Conservation (phyloP, 2,797 vertebrate species). For the Lycodopsis pacificus region DNA sequence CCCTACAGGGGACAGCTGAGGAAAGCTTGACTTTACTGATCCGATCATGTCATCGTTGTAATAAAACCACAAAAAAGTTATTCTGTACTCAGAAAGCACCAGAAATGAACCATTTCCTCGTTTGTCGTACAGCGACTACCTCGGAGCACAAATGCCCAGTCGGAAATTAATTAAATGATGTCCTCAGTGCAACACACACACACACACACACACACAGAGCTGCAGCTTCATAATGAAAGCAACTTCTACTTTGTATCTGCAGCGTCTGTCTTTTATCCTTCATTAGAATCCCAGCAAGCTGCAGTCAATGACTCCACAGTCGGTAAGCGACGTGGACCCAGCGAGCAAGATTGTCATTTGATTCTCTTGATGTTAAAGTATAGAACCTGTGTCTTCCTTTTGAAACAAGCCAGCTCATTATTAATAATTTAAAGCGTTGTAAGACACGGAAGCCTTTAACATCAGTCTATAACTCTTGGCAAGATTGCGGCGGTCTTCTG, state of each 20-base stretch:
- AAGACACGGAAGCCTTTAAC: slow-evolving; percentile 47
- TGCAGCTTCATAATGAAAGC: not conserved
- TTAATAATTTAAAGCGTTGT: slow-evolving; percentile 62
- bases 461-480: slow-evolving; percentile 40
- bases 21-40: not conserved
- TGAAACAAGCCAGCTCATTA: slow-evolving; percentile 36
- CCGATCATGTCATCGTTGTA: not conserved
- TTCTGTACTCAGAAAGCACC: not conserved
- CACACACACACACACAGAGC: not conserved
- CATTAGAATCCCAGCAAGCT: slow-evolving; percentile 27
- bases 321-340: not conserved
- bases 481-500: slow-evolving; percentile 30
- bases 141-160: not conserved
- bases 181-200: not conserved
- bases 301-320: not conserved
- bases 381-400: slow-evolving; percentile 17
- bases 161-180: fast-evolving
- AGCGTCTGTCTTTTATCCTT: slow-evolving; percentile 3
- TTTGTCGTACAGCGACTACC: not conserved
- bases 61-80: not conserved
- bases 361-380: slow-evolving; percentile 33
- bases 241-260: not conserved
- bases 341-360: slow-evolving; percentile 2
- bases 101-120: not conserved
- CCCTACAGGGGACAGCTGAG: not conserved